phyloP scores from a whole-genome alignment of 2,888 invertebrate species.

The Diadromus collaris region DNA sequence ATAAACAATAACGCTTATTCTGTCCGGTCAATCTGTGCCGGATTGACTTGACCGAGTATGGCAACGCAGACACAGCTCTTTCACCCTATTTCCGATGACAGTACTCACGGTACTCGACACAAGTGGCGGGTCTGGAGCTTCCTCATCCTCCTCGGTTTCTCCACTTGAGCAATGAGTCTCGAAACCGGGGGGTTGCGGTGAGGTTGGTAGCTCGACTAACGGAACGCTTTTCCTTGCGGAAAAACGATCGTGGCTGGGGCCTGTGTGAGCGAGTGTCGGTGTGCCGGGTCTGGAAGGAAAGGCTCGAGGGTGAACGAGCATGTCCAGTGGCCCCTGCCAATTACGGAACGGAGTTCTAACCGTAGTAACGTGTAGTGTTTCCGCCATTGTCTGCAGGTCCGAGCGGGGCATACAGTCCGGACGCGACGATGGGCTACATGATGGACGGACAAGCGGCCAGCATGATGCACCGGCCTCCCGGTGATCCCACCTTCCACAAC shows the following conservation, averaged over 20 bases:
- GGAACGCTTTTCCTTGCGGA: slow-evolving; percentile 21
- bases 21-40: slow-evolving; percentile 10
- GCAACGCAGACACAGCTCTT: slow-evolving; percentile 52
- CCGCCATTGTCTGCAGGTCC: slow-evolving; percentile 95
- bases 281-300: slow-evolving; percentile 21
- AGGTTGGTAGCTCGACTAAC: slow-evolving; percentile 5
- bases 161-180: slow-evolving; percentile 22
- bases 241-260: slow-evolving; percentile 16
- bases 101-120: slow-evolving; percentile 18
- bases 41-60: slow-evolving; percentile 21
- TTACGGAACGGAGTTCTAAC: slow-evolving; percentile 82
- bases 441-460: slow-evolving; percentile 96
- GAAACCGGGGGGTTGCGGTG: slow-evolving; percentile 16
- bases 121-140: slow-evolving; percentile 12
- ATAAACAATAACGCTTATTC: slow-evolving; percentile 23
- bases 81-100: slow-evolving; percentile 35
- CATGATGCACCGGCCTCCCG: slow-evolving; percentile 97
- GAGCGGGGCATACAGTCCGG: slow-evolving; percentile 97
- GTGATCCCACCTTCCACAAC: slow-evolving; percentile 96
- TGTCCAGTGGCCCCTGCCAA: slow-evolving; percentile 75
- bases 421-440: slow-evolving; percentile 98
- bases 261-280: background rate
- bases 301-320: slow-evolving; percentile 65
- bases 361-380: slow-evolving; percentile 88
- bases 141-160: slow-evolving; percentile 3